Conservation (phyloP, 2,888 invertebrate species). For the Nomada ruficornis region DNA sequence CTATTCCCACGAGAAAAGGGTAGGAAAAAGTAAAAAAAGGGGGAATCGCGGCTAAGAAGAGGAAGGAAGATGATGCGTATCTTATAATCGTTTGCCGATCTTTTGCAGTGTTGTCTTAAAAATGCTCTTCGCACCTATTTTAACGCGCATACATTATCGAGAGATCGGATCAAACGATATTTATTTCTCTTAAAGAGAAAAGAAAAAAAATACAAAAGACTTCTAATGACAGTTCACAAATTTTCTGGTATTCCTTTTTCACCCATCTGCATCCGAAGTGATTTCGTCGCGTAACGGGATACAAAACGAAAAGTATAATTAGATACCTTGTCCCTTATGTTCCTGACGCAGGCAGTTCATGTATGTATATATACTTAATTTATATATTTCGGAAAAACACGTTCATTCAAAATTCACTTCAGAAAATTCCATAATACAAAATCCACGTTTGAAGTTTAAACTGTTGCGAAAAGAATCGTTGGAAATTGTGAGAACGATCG, state of each 20-base stretch:
- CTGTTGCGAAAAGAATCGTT: neutral
- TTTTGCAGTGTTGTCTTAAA: slow-evolving; percentile 49
- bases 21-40: slow-evolving; percentile 7
- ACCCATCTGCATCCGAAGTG: slow-evolving; percentile 63
- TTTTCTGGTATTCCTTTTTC: slow-evolving; percentile 30
- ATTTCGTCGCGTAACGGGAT: slow-evolving; percentile 50
- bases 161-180: slow-evolving; percentile 67
- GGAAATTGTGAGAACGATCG: neutral
- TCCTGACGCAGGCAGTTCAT: neutral
- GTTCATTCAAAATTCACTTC: no score
- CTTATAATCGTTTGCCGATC: slow-evolving; percentile 61
- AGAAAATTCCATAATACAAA: no score
- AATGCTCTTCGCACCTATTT: slow-evolving; percentile 75
- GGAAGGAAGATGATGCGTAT: slow-evolving; percentile 12
- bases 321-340: slow-evolving; percentile 1
- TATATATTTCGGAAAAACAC: no score
- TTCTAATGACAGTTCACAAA: slow-evolving; percentile 61
- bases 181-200: slow-evolving; percentile 68
- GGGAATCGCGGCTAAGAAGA: slow-evolving; percentile 11
- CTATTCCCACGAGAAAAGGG: slow-evolving; percentile 41
- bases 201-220: slow-evolving; percentile 35
- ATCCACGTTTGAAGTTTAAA: no score
- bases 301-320: slow-evolving; percentile 22
- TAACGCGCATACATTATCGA: slow-evolving; percentile 71
- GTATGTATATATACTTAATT: no score